These are phyloP conservation scores for Benitochromis conjunctus DNA, from an alignment of 2,113 vertebrate species.

Conservation along the genomic window DNA sequence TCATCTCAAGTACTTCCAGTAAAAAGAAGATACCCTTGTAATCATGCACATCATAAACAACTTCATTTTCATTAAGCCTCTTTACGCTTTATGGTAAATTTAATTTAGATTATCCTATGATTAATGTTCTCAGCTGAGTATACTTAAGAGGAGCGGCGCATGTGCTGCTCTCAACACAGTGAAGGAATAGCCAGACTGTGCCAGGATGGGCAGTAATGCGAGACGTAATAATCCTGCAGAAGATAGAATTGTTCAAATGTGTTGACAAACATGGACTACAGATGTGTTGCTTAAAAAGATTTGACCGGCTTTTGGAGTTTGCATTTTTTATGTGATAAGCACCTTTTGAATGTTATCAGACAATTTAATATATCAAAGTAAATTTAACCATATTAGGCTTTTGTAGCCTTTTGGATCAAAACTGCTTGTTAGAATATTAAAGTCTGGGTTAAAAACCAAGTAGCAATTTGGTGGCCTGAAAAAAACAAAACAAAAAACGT, in stretches of 20 bases:
- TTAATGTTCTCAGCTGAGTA: slow-evolving; percentile 45
- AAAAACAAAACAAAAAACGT: neutral
- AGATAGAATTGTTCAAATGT: neutral
- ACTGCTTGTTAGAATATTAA: neutral
- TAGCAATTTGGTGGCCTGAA: neutral
- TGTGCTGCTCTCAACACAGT: neutral
- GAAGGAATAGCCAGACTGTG: neutral
- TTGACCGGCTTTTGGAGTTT: neutral
- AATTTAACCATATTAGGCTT: neutral
- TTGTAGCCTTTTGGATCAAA: neutral
- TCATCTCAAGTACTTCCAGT: slow-evolving; percentile 15
- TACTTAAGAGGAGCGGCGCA: slow-evolving; percentile 5
- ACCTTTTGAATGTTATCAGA: neutral
- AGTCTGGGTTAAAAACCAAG: neutral
- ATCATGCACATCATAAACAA: slow-evolving; percentile 68
- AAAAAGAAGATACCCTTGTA: slow-evolving; percentile 38
- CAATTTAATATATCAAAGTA: neutral
- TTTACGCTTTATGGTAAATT: slow-evolving; percentile 50
- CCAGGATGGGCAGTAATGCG: neutral
- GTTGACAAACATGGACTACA: neutral
- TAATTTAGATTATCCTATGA: slow-evolving; percentile 46
- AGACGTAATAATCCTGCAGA: neutral
- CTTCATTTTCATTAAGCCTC: slow-evolving; percentile 67
- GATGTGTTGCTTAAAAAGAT: neutral
- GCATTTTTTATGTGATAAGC: neutral